Conservation (phyloP, 2,797 vertebrate species). For the Pipistrellus kuhlii region DNA sequence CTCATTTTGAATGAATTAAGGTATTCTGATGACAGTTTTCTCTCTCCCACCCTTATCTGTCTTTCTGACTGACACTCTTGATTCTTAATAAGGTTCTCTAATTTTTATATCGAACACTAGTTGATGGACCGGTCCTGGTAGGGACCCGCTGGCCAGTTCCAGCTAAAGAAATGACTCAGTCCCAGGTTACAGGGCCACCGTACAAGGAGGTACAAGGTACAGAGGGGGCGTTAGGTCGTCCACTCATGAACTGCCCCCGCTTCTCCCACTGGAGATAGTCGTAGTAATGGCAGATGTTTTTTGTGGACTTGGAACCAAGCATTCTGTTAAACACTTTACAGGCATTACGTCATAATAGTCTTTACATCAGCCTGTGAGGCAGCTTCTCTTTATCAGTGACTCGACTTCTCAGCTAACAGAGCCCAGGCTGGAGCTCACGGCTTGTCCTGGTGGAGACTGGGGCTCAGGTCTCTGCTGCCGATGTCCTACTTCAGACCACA, state of each 20-base stretch:
- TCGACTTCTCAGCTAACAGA: not conserved
- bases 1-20: not conserved
- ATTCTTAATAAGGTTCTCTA: not conserved
- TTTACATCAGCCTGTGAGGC: not conserved
- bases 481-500: not conserved
- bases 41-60: not conserved
- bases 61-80: not conserved
- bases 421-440: not conserved
- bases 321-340: not conserved
- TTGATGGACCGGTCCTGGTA: not conserved
- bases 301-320: not conserved
- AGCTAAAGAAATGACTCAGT: not conserved
- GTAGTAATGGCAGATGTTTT: not conserved
- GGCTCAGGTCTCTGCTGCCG: not conserved
- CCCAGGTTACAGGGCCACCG: not conserved
- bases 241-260: not conserved
- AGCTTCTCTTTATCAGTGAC: not conserved
- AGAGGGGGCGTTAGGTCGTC: not conserved
- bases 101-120: not conserved
- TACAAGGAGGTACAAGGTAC: not conserved
- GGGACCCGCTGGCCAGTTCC: not conserved
- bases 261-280: not conserved
- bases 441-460: not conserved
- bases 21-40: constrained; percentile 22
- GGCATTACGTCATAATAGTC: not conserved